Base-by-base conservation (phyloP, 2,888 invertebrate genomes). In the Stegana nigrithorax region DNA sequence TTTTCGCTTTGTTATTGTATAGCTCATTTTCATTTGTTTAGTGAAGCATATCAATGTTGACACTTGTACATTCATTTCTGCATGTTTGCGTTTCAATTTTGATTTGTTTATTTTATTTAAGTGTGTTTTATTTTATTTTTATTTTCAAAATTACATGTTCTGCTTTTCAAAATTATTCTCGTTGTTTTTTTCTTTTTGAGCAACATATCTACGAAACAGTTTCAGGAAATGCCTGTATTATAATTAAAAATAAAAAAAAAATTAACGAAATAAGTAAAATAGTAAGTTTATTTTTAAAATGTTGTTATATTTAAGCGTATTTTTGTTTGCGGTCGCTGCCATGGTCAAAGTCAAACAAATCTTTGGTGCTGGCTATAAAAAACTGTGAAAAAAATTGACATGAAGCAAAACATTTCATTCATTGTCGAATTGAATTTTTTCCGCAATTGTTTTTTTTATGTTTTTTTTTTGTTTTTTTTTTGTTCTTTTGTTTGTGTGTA, bases 11-110 rank as follows among this genome's bases (percentile, higher is more conserved):
- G 53, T 12, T 12, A 21, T n/a, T n/a, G n/a, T n/a, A 60, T 60
- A 51, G 65, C 56, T 65, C 73, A 73, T 68, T 73, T 73, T n/a
- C n/a, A n/a, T n/a, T 75, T 69, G 42, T 53, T 64, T 64, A 70
- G 73, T 78, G 69, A 74, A 65, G 66, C 75, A 71, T 73, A 71
- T 77, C 75, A 75, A 53, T 64, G 71, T 68, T 77, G 75, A 76
- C 75, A 76, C 74, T 78, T 78, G 72, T 70, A 76, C 72, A 74
- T 73, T 75, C 62, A 71, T 73, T 67, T 73, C 60, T 65, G 75
- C 67, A 73, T 75, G 70, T 75, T 70, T 73, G 75, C 73, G 67
- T 72, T 78, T 78, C 75, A 70, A 73, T 67, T 73, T 70, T 26
- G 63, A 68, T 64, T 71, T 67, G 8, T n/a, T n/a, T n/a, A n/a